Evolutionary conservation across 2,888 invertebrate genomes (phyloP), one percentile per base, ranked within the genome.

Genomic region (Caenorhabditis auriculariae): DNA sequence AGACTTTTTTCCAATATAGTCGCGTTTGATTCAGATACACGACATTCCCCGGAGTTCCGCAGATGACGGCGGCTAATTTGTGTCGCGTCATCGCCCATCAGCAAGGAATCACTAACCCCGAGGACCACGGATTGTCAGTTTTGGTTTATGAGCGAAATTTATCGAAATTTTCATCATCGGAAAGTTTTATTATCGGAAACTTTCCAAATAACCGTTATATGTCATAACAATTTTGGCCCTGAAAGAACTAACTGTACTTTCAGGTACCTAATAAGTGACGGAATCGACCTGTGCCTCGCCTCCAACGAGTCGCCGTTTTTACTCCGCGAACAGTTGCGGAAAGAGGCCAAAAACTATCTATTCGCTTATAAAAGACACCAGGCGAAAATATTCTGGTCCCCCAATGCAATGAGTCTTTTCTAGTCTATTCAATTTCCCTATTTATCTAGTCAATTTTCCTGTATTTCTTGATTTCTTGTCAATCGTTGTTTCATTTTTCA

Each of bases 361-460:
- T 88, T 95, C 83, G 94, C 93, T 19, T 95, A 91, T 85, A 93
- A 94, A 84, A 87, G 94, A 64, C 90, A 91, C 82, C 94, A 93
- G 82, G 93, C 93, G 27, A 94, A 93, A 85, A 94, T 95, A 74
- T 93, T 93, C 56, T 95, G 94, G 94, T 94, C 94, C 4, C 9
- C 24, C 12, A 48, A 55, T 17, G 53, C 41, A n/a, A 41, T 41
- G n/a, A n/a, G n/a, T n/a, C n/a, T n/a, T n/a, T n/a, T n/a, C n/a
- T n/a, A n/a, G 32, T 7, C 32, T 32, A n/a, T n/a, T n/a, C n/a
- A n/a, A n/a, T n/a, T n/a, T n/a, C n/a, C n/a, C n/a, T n/a, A n/a
- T n/a, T n/a, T n/a, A n/a, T n/a, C n/a, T n/a, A n/a, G n/a, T n/a
- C n/a, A n/a, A n/a, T n/a, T n/a, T n/a, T n/a, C n/a, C n/a, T n/a